Percentiles rank a stretch among this genome's conserved stretches.
phyloP scores from a whole-genome alignment of 1,140 invertebrate species.

The Cotesia chilonis region DNA sequence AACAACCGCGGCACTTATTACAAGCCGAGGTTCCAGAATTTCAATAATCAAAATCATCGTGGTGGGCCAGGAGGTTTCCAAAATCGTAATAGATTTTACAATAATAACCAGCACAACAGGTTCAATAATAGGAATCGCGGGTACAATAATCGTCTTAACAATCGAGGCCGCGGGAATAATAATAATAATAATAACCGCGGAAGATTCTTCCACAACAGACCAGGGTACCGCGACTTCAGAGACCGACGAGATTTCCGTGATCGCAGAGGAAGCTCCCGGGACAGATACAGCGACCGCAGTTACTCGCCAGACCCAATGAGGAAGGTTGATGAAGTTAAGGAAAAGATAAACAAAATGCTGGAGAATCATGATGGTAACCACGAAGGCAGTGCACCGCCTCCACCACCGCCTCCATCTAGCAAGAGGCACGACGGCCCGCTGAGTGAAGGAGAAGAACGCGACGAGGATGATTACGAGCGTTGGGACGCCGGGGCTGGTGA shows the following conservation, averaged over 20 bases:
- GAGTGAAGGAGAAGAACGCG: constrained; percentile 77
- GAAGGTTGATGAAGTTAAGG: constrained; percentile 70
- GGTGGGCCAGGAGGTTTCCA: constrained; percentile 51
- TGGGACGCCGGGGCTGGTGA: constrained; percentile 55
- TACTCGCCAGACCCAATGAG: constrained; percentile 71
- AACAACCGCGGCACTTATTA: constrained; percentile 77
- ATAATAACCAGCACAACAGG: constrained; percentile 57
- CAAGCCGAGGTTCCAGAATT: constrained; percentile 75
- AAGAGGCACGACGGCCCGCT: constrained; percentile 72
- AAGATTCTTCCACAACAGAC: constrained; percentile 69
- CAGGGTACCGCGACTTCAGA: constrained; percentile 73
- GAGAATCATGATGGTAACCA: constrained; percentile 65
- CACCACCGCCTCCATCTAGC: constrained; percentile 28
- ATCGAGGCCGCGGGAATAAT: constrained; percentile 57
- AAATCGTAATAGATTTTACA: constrained; percentile 62
- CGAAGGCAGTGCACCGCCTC: constrained; percentile 16
- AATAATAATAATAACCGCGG: constrained; percentile 61
- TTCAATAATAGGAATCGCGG: constrained; percentile 49
- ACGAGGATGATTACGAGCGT: constrained; percentile 69
- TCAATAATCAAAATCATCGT: constrained; percentile 63
- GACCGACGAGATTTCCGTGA: constrained; percentile 68
- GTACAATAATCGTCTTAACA: constrained; percentile 48
- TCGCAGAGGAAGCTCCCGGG: constrained; percentile 53
- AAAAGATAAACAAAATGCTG: constrained; percentile 71
- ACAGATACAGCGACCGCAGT: constrained; percentile 68